Base-by-base conservation (phyloP, 2,888 invertebrate species). In the Leptopilina myrica region DNA sequence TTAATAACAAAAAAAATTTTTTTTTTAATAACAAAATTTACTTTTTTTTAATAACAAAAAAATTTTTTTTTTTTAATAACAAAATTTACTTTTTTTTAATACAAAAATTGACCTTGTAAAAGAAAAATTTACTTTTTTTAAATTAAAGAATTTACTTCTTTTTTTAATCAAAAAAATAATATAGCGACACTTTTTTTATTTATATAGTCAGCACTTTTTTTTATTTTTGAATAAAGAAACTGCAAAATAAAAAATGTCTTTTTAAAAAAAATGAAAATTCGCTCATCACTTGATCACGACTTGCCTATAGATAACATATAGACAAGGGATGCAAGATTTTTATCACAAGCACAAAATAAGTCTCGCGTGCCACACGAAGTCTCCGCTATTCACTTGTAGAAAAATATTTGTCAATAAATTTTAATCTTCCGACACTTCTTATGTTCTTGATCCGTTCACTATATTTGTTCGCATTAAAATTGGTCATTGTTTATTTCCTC, bases 251-350 rank as follows among this genome's bases (percentile, higher is more conserved):
- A 33, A 3, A 33, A 33, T 33, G 20, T 67, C 67, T 46, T 11
- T 5, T 20, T 5, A 4, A n/a, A 67, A 9, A 26, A 9, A 26
- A 20, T 67, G 6, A 46, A 43, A 67, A 67, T 20, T 67, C 15
- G 20, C 15, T 62, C 20, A 9, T 46, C 20, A 67, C 49, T 49
- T 46, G 49, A 67, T 67, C 67, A 49, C 49, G 49, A 49, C 62
- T 20, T 67, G 43, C 43, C 67, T 67, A 67, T 49, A 12, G 67
- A 67, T 20, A 20, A 67, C 7, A 12, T 33, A 67, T 67, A 67
- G 46, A 67, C 67, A 49, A 67, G 67, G 46, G 67, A 67, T 46
- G 67, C 20, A 20, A 46, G 67, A 26, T 33, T 20, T 67, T 43
- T 46, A 46, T 67, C 67, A 12, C n/a, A 66, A n/a, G 9, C 43